These are phyloP conservation scores for Chrysotoxum bicinctum DNA, from an alignment of 2,888 invertebrate species.

Conservation along the genomic window DNA sequence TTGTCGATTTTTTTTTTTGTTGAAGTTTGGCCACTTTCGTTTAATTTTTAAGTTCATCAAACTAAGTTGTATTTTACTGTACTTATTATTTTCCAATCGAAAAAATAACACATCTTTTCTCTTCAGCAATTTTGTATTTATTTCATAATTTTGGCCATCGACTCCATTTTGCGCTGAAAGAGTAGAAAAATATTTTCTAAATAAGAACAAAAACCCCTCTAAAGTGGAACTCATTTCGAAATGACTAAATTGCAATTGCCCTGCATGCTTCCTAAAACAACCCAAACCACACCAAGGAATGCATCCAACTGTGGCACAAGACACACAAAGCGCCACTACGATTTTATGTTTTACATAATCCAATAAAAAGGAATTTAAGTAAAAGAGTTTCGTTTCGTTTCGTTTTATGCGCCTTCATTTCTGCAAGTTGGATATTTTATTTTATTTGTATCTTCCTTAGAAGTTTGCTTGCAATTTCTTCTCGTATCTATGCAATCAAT, in stretches of 20 bases:
- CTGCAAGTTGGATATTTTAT: neutral
- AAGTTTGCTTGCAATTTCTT: constrained; percentile 36
- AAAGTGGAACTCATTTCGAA: constrained; percentile 23
- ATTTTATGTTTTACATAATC: constrained; percentile 58
- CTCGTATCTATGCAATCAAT: constrained; percentile 39
- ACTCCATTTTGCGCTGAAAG: neutral
- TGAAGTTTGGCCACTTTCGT: too few species aligned
- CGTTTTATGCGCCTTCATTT: constrained; percentile 1
- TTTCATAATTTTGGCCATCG: neutral
- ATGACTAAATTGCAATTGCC: constrained; percentile 26
- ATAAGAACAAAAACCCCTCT: neutral
- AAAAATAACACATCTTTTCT: too few species aligned
- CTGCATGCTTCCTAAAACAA: neutral
- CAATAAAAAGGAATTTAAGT: constrained; percentile 40
- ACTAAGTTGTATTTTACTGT: too few species aligned
- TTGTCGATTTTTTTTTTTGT: too few species aligned
- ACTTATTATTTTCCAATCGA: too few species aligned
- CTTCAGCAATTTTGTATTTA: neutral
- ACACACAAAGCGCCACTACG: neutral
- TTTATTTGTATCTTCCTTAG: neutral
- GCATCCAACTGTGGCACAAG: constrained; percentile 29
- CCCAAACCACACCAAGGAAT: neutral
- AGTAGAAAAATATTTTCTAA: neutral
- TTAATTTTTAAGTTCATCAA: too few species aligned
- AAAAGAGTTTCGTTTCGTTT: constrained; percentile 1